Evolutionary conservation across 2,113 vertebrate species (phyloP), one percentile per base, ranked within the genome.

Genomic region (Tenrec ecaudatus): DNA sequence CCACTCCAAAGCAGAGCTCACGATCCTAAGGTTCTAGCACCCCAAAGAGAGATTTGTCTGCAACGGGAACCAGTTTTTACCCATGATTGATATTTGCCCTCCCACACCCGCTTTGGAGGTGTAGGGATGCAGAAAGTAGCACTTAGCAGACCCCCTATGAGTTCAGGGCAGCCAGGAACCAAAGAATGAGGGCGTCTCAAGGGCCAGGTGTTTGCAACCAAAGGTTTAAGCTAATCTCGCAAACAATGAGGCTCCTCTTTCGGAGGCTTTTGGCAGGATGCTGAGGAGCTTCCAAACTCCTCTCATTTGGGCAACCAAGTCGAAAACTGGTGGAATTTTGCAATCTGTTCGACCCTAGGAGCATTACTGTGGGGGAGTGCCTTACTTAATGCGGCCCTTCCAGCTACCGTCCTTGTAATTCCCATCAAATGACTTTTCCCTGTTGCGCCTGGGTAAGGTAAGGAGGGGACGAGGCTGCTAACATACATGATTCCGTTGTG

Each of bases 291-390:
- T 66, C 87, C 73, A 88, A 31, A 90, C 77, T 40, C 88, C 62
- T 92, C 47, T 90, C 73, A 75, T 78, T 43, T 36, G 40, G 29
- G 75, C 60, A 92, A 85, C 47, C 73, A 84, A 89, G 43, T 84
- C 62, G 78, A 95, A 92, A 84, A 69, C n/a, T 69, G 43, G 31
- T 82, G 16, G 94, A 84, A 92, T 31, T 88, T 86, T 91, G 25
- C 25, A 78, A 40, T 94, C 43, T 93, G 20, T 82, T 88, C 92
- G 93, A 83, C 9, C 6, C 36, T 40, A 94, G 88, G 27, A 87
- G 1, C 43, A 10, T 53, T 10, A 53, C 12, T 53, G 47, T 53
- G 47, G 12, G 6, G 12, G 47, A 53, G 47, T 10, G 47, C 6
- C 47, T 53, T 53, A 53, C 47, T 53, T 53, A 53, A 53, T 10